phyloP scores from a whole-genome alignment of 2,113 vertebrate genomes.

The Nibea albiflora region DNA sequence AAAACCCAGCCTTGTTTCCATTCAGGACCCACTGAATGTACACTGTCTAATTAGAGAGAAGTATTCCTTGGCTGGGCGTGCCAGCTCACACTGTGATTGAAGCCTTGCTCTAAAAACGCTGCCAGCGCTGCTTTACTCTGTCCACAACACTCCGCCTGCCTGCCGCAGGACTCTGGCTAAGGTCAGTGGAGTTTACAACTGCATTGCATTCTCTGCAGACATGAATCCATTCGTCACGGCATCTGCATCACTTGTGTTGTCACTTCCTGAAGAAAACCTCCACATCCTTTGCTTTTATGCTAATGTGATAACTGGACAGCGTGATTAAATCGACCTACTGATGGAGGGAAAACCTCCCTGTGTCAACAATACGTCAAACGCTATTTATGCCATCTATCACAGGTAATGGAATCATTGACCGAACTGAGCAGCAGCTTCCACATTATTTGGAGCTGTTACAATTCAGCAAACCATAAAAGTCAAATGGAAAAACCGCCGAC shows the following conservation, averaged over 20 bases:
- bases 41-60: slow-evolving; percentile 74
- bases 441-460: slow-evolving; percentile 28
- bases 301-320: slow-evolving; percentile 12
- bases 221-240: slow-evolving; percentile 33
- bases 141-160: slow-evolving; percentile 61
- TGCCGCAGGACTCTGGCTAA: slow-evolving; percentile 63
- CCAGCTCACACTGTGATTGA: slow-evolving; percentile 56
- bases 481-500: slow-evolving; percentile 23
- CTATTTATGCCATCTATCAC: slow-evolving; percentile 38
- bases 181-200: slow-evolving; percentile 85
- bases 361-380: slow-evolving; percentile 34
- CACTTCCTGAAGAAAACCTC: slow-evolving; percentile 44
- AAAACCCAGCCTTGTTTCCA: slow-evolving; percentile 57
- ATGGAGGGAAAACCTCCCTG: neutral
- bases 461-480: slow-evolving; percentile 28
- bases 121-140: slow-evolving; percentile 63
- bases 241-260: slow-evolving; percentile 40
- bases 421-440: slow-evolving; percentile 13
- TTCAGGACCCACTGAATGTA: slow-evolving; percentile 56
- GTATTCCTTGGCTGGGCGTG: slow-evolving; percentile 60
- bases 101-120: slow-evolving; percentile 69
- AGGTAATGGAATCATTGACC: slow-evolving; percentile 38
- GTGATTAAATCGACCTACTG: slow-evolving; percentile 35
- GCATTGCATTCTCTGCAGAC: slow-evolving; percentile 72
- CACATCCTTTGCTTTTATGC: slow-evolving; percentile 20